Evolutionary conservation across 2,797 vertebrate genomes (phyloP), one percentile per base, ranked within the genome.

Genomic region (Neosilurus hyrtlii): DNA sequence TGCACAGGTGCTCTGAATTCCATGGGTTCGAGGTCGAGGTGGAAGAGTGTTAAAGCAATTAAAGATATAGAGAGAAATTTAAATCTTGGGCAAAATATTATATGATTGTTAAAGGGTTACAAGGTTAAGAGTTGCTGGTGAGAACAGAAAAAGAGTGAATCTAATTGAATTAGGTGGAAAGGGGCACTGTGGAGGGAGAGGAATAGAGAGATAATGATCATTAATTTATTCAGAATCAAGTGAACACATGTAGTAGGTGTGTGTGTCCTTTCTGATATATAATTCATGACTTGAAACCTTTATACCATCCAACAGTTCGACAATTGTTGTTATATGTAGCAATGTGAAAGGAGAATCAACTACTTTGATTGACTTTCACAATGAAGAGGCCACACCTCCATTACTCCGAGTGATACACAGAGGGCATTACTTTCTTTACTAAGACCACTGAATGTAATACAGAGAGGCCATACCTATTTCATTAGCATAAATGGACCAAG

Each of bases 61-160:
- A 85, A 75, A 85, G 76, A 88, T 76, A 83, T 61, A 83, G 87
- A 88, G 76, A 87, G 88, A 81, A 57, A 85, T 80, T 63, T 59
- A 49, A 62, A 52, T 81, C 43, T 51, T 7, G 18, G 26, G 26
- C 20, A 43, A 78, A 78, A 63, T 15, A 51, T 63, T 56, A 15
- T 37, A 18, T 24, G 49, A 49, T n/a, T 52, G 9, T 63, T 63
- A 78, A n/a, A 78, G 76, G 76, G 61, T 78, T 30, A 51, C 8
- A 78, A 78, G 76, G 76, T 65, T 78, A 65, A 78, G 37, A 78
- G 76, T 65, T 26, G 15, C n/a, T 51, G 37, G 59, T 24, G 9
- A 18, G 59, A 51, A 77, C 24, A 63, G n/a, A 80, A 12, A 72
- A 30, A 56, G 52, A 30, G 52, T 24, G 57, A 52, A 57, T 6